A percentile compares a stretch with the other conserved stretches of the same genome.
Evolutionary conservation across 2,888 invertebrate species (phyloP).

Genomic region (Tetropium fuscum): DNA sequence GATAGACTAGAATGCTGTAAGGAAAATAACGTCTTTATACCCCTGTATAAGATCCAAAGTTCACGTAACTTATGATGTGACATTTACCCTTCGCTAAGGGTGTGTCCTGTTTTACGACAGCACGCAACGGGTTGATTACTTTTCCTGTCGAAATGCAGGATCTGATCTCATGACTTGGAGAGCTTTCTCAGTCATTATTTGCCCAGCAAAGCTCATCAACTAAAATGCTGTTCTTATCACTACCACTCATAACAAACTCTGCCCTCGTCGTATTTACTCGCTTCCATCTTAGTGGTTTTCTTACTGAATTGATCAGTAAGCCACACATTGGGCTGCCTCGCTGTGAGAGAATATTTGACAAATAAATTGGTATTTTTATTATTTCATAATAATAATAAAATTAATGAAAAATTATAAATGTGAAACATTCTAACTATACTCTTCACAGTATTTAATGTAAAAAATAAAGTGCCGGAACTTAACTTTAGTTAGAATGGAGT

Average conservation of each 20-base stretch:
- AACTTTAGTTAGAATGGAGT: no score
- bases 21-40: constrained; percentile 25
- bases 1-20: neutral
- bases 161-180: constrained; percentile 31
- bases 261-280: constrained; percentile 33
- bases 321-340: no score
- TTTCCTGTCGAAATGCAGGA: constrained; percentile 44
- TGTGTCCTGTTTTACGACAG: constrained; percentile 60
- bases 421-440: no score
- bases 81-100: constrained; percentile 50
- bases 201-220: constrained; percentile 61
- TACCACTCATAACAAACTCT: constrained; percentile 32
- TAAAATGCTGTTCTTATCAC: constrained; percentile 55
- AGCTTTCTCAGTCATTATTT: constrained; percentile 62
- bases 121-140: constrained; percentile 67
- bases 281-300: no score
- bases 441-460: no score
- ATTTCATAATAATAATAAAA: no score
- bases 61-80: constrained; percentile 49
- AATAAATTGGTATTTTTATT: no score
- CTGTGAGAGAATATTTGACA: no score
- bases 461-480: no score
- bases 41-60: constrained; percentile 35
- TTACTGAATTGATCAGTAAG: no score
- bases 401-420: no score